Evolutionary conservation across 2,113 vertebrate species (phyloP), one percentile per base, ranked within the genome.

Genomic region (Catharus fuscescens): DNA sequence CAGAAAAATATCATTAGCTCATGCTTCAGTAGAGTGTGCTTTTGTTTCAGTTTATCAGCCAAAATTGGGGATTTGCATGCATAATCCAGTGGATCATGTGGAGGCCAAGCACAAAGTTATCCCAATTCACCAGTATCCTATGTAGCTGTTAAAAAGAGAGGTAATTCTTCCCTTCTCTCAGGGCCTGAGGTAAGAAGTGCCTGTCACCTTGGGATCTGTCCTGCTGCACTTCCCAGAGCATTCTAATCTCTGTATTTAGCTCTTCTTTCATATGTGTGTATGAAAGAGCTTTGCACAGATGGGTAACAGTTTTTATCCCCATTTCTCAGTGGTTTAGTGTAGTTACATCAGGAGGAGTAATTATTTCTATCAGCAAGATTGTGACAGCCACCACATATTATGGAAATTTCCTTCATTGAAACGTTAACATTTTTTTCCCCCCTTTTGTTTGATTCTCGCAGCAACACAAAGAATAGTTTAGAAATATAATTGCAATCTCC

Each of bases 311-410:
- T 92, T 88, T 76, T 53, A 91, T 86, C 84, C 64, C 59, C 50
- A 4, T 88, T 95, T 95, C 86, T 80, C 69, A 4, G 86, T 38
- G 57, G 70, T 60, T 96, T 77, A 78, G 73, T 84, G 89, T 91
- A 67, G 80, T 80, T 95, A 81, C 77, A 86, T 34, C 52, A 52
- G 94, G 86, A 94, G 80, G 77, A 92, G 65, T 88, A 92, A 97
- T 97, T 96, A 94, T 92, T 92, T 96, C 94, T 96, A 96, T 95
- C 94, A 96, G 96, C 72, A 86, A 95, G 96, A 97, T 96, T 96
- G 95, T 97, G 96, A 94, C 83, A 97, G 95, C 72, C 76, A 95
- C 82, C 84, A 92, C 92, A 96, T 70, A 95, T 96, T 96, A 95
- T 96, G 94, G 93, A 92, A 80, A 89, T 94, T 84, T 96, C 92